A percentile compares a stretch with the other conserved stretches of the same genome.
These are phyloP conservation scores for Phenacoccus solenopsis DNA, from an alignment of 1,140 invertebrate species.

Conservation along the genomic window DNA sequence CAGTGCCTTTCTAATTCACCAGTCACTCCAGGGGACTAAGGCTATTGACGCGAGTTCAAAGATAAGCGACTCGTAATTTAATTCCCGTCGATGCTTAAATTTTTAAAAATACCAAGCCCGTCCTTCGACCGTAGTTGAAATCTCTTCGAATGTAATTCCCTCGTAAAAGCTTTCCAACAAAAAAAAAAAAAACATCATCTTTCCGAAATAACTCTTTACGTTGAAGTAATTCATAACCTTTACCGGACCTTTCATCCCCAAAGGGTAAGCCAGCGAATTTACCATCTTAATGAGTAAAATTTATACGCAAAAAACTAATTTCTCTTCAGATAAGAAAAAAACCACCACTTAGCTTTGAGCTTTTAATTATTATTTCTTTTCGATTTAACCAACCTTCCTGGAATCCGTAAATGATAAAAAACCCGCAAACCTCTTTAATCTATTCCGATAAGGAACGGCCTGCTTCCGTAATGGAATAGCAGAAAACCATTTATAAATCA, in stretches of 20 bases:
- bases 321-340: neutral
- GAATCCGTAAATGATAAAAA: constrained; percentile 5
- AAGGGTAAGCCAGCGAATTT: neutral
- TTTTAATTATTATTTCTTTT: constrained; percentile 4
- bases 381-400: neutral
- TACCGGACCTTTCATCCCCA: neutral
- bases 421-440: constrained; percentile 3
- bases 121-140: too few species aligned
- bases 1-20: too few species aligned
- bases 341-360: neutral
- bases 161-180: too few species aligned
- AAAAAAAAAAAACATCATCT: neutral
- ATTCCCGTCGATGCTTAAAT: too few species aligned
- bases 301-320: neutral
- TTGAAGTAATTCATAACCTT: neutral
- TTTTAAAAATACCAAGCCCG: too few species aligned
- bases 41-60: too few species aligned
- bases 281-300: neutral
- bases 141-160: too few species aligned
- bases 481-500: constrained; percentile 16
- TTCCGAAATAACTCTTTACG: neutral
- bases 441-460: constrained; percentile 9
- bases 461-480: neutral
- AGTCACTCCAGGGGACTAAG: too few species aligned
- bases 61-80: too few species aligned